phyloP scores from a whole-genome alignment of 2,113 vertebrate species.

The Scalopus aquaticus region DNA sequence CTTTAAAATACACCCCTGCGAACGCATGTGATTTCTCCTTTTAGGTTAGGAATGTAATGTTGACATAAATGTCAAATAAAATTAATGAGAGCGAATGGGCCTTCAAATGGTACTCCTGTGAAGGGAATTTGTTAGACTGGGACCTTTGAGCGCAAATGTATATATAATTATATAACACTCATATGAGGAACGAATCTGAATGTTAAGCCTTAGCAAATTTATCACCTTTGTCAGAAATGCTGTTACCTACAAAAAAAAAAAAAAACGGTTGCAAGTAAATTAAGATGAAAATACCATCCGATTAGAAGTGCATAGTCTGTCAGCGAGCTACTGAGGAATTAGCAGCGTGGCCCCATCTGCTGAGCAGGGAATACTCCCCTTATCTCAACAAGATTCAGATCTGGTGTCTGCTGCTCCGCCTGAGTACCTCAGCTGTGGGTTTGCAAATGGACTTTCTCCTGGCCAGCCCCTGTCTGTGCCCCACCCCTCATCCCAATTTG shows the following conservation, averaged over 20 bases:
- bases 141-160: conserved; percentile 73
- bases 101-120: conserved; percentile 59
- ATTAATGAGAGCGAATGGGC: conserved; percentile 79
- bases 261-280: conserved; percentile 61
- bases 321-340: conserved; percentile 5
- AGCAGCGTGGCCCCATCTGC: conserved; percentile 34
- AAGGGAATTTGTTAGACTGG: conserved; percentile 67
- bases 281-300: conserved; percentile 70
- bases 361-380: neutral
- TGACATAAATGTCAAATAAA: conserved; percentile 80
- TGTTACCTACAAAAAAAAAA: conserved; percentile 44
- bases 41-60: conserved; percentile 77
- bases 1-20: conserved; percentile 58
- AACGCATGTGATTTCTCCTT: conserved; percentile 65
- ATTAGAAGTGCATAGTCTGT: conserved; percentile 42
- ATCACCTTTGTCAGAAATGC: conserved; percentile 74
- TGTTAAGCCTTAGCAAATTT: conserved; percentile 68
- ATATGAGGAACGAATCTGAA: conserved; percentile 50
- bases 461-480: neutral
- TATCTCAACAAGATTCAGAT: neutral
- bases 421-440: neutral
- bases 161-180: conserved; percentile 74
- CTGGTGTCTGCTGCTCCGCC: neutral
- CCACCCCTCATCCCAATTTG: neutral
- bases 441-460: neutral